Evolutionary conservation across 2,888 invertebrate genomes (phyloP).

Genomic region (Acleris sparsana): DNA sequence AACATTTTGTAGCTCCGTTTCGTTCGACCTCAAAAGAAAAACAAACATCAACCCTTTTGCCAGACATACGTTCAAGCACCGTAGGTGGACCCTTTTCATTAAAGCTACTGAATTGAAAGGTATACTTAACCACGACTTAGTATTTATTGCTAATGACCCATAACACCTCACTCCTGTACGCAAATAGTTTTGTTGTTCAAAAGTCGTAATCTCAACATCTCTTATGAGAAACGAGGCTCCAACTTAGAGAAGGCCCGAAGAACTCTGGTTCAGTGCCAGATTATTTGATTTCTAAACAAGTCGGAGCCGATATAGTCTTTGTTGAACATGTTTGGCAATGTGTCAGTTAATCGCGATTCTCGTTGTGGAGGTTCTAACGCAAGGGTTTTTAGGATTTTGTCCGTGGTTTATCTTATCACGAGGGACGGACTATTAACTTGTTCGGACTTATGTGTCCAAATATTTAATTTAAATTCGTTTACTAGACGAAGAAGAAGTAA

Average conservation of each 20-base stretch:
- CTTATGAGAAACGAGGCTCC: neutral
- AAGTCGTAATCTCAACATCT: conserved; percentile 18
- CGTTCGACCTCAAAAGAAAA: too few species aligned
- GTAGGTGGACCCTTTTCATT: neutral
- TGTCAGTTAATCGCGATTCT: conserved; percentile 8
- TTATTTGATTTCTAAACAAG: too few species aligned
- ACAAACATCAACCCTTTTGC: too few species aligned
- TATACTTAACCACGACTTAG: neutral
- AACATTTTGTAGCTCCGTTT: too few species aligned
- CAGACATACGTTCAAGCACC: too few species aligned
- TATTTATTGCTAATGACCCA: neutral
- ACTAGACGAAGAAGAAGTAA: too few species aligned
- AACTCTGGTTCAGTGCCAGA: neutral
- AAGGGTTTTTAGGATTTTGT: conserved; percentile 21
- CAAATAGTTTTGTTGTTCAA: conserved; percentile 11
- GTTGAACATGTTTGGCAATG: too few species aligned
- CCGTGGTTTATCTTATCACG: neutral
- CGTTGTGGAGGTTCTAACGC: conserved; percentile 15
- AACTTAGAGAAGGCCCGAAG: conserved; percentile 13
- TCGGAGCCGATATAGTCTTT: too few species aligned
- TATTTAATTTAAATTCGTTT: too few species aligned
- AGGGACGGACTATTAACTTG: too few species aligned
- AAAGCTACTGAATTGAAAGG: neutral
- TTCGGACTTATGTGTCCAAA: too few species aligned
- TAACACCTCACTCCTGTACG: neutral